phyloP scores from a whole-genome alignment of 2,113 vertebrate species.

The Gasterosteus aculeatus region DNA sequence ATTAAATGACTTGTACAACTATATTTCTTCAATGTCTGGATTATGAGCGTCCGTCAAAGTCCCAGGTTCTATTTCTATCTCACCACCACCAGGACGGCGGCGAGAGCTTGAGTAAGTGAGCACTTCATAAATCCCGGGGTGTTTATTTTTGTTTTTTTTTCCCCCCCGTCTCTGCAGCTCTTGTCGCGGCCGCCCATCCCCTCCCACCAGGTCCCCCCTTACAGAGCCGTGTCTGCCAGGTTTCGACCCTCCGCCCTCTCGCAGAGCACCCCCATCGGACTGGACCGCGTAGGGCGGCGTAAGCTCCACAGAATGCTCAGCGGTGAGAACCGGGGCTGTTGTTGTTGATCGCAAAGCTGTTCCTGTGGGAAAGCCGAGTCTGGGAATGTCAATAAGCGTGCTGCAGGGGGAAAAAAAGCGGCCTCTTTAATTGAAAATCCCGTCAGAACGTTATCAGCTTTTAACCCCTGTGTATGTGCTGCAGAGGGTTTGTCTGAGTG shows the following conservation, averaged over 20 bases:
- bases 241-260: conserved; percentile 89
- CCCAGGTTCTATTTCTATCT: conserved; percentile 2
- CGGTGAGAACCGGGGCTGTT: conserved; percentile 80
- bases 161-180: conserved; percentile 72
- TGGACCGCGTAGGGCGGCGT: conserved; percentile 90
- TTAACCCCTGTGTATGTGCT: conserved; percentile 24
- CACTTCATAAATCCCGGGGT: conserved; percentile 27
- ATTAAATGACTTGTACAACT: background rate
- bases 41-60: background rate
- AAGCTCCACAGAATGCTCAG: conserved; percentile 86
- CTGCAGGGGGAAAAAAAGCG: background rate
- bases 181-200: conserved; percentile 88
- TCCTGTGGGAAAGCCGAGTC: conserved; percentile 40
- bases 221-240: conserved; percentile 91
- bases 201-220: conserved; percentile 92
- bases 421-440: background rate
- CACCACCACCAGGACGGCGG: background rate
- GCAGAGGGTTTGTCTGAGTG: conserved; percentile 86
- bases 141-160: conserved; percentile 34
- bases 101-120: conserved; percentile 4
- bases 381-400: conserved; percentile 49
- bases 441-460: background rate
- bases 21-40: background rate
- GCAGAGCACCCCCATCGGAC: conserved; percentile 94
- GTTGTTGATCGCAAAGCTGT: conserved; percentile 18